Evolutionary conservation across 2,797 vertebrate genomes (phyloP).

Genomic region (Brachyalestes nurse): DNA sequence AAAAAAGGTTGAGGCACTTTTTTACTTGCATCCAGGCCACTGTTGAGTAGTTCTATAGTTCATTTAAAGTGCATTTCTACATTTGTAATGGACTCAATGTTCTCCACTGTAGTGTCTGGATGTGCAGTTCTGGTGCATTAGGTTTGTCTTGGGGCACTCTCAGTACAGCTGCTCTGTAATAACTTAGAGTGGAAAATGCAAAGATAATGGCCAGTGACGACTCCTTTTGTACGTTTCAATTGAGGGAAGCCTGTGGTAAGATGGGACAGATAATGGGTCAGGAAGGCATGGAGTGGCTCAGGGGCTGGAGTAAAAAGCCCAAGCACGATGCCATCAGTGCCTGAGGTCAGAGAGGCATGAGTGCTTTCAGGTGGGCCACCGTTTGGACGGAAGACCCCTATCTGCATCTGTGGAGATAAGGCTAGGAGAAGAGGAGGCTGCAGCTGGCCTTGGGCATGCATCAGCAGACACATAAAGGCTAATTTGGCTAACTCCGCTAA

Average conservation of each 20-base stretch:
- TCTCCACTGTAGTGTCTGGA: neutral
- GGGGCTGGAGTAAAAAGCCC: conserved; percentile 65
- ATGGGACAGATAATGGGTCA: conserved; percentile 44
- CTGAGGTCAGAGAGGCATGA: conserved; percentile 52
- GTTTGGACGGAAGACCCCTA: conserved; percentile 27
- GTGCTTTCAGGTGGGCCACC: conserved; percentile 42
- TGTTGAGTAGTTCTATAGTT: neutral
- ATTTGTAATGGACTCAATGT: conserved; percentile 5
- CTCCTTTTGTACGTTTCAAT: neutral
- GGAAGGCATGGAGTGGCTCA: conserved; percentile 21
- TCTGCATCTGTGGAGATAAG: conserved; percentile 55
- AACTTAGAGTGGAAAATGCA: conserved; percentile 13
- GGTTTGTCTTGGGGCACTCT: conserved; percentile 6
- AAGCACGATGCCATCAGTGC: conserved; percentile 72
- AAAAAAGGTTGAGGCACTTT: neutral
- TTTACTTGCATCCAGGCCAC: neutral
- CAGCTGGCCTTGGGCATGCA: conserved; percentile 11
- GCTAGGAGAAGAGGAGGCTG: conserved; percentile 4
- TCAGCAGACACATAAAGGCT: neutral
- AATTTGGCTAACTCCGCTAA: conserved; percentile 9
- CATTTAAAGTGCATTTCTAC: neutral
- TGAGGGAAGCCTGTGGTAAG: conserved; percentile 24
- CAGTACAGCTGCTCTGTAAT: neutral
- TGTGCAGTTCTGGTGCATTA: conserved; percentile 1
- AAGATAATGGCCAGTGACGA: conserved; percentile 15